phyloP scores from a whole-genome alignment of 1,140 invertebrate genomes.

The Oreohelix idahoensis region DNA sequence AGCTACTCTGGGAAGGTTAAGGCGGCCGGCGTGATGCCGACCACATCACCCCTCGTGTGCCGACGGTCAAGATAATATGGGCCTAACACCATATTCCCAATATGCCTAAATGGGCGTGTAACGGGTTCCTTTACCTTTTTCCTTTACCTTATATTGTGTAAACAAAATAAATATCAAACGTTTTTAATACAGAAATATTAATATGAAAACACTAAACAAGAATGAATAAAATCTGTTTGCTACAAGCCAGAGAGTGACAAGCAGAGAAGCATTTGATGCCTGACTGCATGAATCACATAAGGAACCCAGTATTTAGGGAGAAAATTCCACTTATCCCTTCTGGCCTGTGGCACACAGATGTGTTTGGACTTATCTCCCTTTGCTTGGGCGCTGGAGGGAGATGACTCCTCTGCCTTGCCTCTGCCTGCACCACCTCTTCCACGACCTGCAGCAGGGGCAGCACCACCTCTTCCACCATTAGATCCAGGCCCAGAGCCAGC shows the following conservation, averaged over 20 bases:
- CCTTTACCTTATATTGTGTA: too few species aligned
- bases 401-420: constrained; percentile 32
- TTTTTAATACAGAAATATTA: too few species aligned
- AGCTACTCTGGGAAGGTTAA: too few species aligned
- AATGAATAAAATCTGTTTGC: neutral
- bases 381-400: constrained; percentile 19
- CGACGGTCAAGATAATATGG: too few species aligned
- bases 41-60: too few species aligned
- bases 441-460: constrained; percentile 47
- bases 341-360: constrained; percentile 18
- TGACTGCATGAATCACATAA: neutral
- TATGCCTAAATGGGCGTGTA: too few species aligned
- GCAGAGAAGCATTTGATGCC: neutral
- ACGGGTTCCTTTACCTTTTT: too few species aligned
- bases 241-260: neutral
- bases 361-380: constrained; percentile 48
- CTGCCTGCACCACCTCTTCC: constrained; percentile 24
- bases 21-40: too few species aligned
- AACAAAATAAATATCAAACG: too few species aligned
- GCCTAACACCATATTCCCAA: too few species aligned
- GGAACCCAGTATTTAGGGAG: neutral
- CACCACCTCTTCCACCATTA: constrained; percentile 49
- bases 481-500: constrained; percentile 50
- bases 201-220: neutral
- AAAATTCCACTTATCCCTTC: constrained; percentile 15